Percentiles rank a stretch among this genome's conserved stretches.
Evolutionary conservation across 2,797 vertebrate genomes (phyloP).

Genomic region (Anolis apletophallus): DNA sequence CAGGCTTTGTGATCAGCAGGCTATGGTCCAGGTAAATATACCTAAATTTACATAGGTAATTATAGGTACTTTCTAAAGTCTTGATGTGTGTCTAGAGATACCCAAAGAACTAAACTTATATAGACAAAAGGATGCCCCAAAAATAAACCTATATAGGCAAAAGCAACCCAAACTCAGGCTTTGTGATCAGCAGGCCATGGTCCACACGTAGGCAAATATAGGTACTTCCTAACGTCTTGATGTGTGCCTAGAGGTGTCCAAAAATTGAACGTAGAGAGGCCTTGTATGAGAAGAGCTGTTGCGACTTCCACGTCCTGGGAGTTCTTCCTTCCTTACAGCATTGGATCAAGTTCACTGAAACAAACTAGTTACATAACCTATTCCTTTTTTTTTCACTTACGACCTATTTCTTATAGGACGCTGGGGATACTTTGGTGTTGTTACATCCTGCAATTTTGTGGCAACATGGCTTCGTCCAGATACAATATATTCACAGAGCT

Average conservation of each 20-base stretch:
- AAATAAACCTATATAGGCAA: no score
- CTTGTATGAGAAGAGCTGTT: neutral
- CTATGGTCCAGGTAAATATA: no score
- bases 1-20: no score
- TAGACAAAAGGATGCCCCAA: no score
- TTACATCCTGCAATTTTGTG: neutral
- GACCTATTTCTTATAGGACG: slow-evolving; percentile 56
- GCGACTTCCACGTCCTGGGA: neutral
- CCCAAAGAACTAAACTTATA: no score
- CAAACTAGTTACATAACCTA: slow-evolving; percentile 63
- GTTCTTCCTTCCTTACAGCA: slow-evolving; percentile 42
- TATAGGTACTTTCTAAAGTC: no score
- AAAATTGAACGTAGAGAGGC: neutral
- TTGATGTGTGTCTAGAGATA: no score
- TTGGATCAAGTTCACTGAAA: slow-evolving; percentile 61
- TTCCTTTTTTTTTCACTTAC: slow-evolving; percentile 65
- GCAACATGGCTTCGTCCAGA: neutral
- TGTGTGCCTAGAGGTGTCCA: neutral
- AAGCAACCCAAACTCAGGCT: no score
- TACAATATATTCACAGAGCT: neutral
- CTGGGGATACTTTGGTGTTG: neutral
- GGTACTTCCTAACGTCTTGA: no score
- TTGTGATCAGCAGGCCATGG: no score
- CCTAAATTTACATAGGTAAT: no score
- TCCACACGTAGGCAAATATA: no score